Conservation (phyloP, 1,140 invertebrate genomes). For the Mylabris phalerata region DNA sequence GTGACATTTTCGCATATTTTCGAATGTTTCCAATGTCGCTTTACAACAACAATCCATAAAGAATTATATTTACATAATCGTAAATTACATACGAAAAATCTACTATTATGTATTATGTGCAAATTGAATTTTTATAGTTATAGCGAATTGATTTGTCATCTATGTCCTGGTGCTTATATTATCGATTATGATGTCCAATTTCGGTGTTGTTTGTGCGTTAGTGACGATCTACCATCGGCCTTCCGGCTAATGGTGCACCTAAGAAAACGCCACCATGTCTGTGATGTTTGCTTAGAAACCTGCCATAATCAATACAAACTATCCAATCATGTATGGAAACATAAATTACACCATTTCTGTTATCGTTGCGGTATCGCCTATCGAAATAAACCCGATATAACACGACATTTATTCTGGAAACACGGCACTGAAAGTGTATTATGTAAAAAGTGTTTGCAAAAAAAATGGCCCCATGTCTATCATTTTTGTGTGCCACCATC, state of each 20-base stretch:
- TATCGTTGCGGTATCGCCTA: conserved; percentile 80
- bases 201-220: conserved; percentile 67
- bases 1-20: conserved; percentile 57
- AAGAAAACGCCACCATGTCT: conserved; percentile 70
- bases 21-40: conserved; percentile 79
- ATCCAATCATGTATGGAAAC: conserved; percentile 82
- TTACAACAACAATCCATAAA: conserved; percentile 65
- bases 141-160: conserved; percentile 75
- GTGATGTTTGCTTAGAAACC: conserved; percentile 76
- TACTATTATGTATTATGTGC: conserved; percentile 75
- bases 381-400: conserved; percentile 77
- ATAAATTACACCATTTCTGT: conserved; percentile 77
- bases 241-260: conserved; percentile 81
- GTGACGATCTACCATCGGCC: conserved; percentile 67
- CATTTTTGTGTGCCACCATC: conserved; percentile 78
- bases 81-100: conserved; percentile 74
- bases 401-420: conserved; percentile 84
- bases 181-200: conserved; percentile 57
- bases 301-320: conserved; percentile 69
- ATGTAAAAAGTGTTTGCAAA: conserved; percentile 77
- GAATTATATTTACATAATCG: conserved; percentile 77
- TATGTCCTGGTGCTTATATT: conserved; percentile 70
- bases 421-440: conserved; percentile 79
- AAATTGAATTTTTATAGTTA: conserved; percentile 78
- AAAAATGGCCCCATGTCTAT: conserved; percentile 85